Conservation (phyloP, 2,888 invertebrate genomes). For the Prosopocoilus inquinatus region DNA sequence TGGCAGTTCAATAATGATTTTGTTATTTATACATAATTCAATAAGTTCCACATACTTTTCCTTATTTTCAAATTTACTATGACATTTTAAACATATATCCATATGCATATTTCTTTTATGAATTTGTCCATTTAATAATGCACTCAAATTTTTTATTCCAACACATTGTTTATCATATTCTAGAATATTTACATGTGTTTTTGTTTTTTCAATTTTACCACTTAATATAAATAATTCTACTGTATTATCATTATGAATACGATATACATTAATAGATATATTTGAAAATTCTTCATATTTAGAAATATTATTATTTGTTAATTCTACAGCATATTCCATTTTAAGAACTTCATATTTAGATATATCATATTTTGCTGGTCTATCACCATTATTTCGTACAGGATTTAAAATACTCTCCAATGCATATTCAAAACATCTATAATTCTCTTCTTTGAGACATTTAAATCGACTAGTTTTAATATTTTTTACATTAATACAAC, state of each 20-base stretch:
- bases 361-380: slow-evolving; percentile 6
- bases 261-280: slow-evolving; percentile 8
- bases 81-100: slow-evolving; percentile 9
- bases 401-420: too few species aligned
- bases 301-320: slow-evolving; percentile 1
- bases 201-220: too few species aligned
- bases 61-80: neutral
- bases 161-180: too few species aligned
- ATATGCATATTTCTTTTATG: slow-evolving; percentile 10
- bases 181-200: too few species aligned
- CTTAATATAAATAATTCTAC: too few species aligned
- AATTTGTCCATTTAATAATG: slow-evolving; percentile 8
- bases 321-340: slow-evolving; percentile 7
- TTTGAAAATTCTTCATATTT: slow-evolving; percentile 11
- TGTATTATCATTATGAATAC: neutral
- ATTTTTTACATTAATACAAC: too few species aligned
- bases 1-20: slow-evolving; percentile 3
- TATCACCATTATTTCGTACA: neutral
- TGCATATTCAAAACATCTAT: slow-evolving; percentile 10
- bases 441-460: slow-evolving; percentile 5
- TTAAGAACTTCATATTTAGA: slow-evolving; percentile 5
- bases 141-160: slow-evolving; percentile 8
- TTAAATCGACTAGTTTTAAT: slow-evolving; percentile 6
- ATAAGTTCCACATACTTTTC: slow-evolving; percentile 2
- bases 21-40: slow-evolving; percentile 1